These are phyloP conservation scores for Bryconaethiops microstoma DNA, from an alignment of 2,797 vertebrate species.

Conservation along the genomic window DNA sequence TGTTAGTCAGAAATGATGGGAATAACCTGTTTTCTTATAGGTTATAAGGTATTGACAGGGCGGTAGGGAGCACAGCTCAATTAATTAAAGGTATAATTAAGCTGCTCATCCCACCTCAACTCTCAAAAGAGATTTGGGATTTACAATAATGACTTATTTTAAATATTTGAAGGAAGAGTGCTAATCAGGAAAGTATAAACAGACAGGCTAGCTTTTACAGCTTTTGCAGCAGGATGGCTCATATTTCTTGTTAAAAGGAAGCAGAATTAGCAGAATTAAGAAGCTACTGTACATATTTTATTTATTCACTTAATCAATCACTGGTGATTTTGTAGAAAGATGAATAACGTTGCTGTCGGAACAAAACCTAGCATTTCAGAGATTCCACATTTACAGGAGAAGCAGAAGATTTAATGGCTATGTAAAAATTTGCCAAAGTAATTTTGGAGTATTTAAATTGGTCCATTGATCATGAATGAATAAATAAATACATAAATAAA, in stretches of 20 bases:
- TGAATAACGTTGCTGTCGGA: too few relatives aligned
- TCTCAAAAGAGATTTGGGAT: constrained; percentile 8
- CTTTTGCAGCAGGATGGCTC: not conserved
- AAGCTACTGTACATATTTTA: too few relatives aligned
- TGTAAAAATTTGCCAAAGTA: too few relatives aligned
- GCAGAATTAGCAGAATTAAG: too few relatives aligned
- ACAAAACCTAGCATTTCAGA: too few relatives aligned
- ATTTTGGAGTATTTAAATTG: too few relatives aligned
- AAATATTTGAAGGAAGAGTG: not conserved
- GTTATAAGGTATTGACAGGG: not conserved
- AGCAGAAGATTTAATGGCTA: too few relatives aligned
- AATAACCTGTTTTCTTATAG: not conserved
- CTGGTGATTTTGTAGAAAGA: too few relatives aligned
- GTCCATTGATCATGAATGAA: too few relatives aligned
- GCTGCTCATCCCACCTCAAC: not conserved
- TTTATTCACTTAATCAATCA: too few relatives aligned
- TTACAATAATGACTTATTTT: not conserved
- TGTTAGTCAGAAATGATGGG: not conserved
- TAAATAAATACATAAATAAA: too few relatives aligned
- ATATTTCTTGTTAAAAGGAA: not conserved
- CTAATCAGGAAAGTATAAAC: not conserved
- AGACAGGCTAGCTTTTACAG: not conserved
- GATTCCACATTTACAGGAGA: too few relatives aligned
- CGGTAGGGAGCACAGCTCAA: not conserved
- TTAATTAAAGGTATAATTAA: constrained; percentile 19